Percentiles rank a stretch among this genome's conserved stretches.
Conservation (phyloP, 2,113 vertebrate genomes). For the Mustela nigripes region DNA sequence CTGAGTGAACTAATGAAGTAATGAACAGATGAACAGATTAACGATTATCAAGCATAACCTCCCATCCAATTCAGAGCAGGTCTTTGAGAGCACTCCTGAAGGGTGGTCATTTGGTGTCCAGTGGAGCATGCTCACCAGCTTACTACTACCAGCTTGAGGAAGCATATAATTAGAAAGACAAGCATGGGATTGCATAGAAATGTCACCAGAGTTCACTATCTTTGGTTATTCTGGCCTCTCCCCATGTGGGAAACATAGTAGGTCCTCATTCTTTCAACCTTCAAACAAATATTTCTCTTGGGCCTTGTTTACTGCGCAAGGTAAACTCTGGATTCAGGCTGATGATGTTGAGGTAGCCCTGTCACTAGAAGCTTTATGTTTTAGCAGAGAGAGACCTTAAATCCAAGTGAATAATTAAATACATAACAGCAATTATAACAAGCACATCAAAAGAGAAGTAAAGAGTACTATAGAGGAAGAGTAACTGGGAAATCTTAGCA, state of each 20-base stretch:
- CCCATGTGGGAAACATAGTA: background rate
- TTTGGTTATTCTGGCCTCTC: background rate
- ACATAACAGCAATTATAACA: background rate
- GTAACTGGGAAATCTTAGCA: rapidly evolving
- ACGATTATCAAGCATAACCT: background rate
- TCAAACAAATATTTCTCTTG: background rate
- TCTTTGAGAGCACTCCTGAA: background rate
- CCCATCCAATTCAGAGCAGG: too few species aligned
- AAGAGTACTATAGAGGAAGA: background rate
- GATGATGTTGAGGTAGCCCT: background rate
- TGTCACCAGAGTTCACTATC: background rate
- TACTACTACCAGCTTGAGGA: rapidly evolving
- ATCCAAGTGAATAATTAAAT: background rate
- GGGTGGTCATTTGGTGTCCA: rapidly evolving
- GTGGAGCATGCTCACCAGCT: rapidly evolving
- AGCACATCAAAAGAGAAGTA: background rate
- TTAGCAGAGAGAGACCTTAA: background rate
- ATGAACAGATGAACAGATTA: background rate
- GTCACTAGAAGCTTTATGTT: background rate
- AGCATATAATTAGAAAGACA: background rate
- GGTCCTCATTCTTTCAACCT: background rate
- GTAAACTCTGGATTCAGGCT: background rate
- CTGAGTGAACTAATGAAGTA: background rate
- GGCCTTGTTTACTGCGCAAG: background rate
- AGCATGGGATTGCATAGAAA: background rate